These are phyloP conservation scores for Empidonax traillii DNA, from an alignment of 2,113 vertebrate genomes.

Conservation along the genomic window DNA sequence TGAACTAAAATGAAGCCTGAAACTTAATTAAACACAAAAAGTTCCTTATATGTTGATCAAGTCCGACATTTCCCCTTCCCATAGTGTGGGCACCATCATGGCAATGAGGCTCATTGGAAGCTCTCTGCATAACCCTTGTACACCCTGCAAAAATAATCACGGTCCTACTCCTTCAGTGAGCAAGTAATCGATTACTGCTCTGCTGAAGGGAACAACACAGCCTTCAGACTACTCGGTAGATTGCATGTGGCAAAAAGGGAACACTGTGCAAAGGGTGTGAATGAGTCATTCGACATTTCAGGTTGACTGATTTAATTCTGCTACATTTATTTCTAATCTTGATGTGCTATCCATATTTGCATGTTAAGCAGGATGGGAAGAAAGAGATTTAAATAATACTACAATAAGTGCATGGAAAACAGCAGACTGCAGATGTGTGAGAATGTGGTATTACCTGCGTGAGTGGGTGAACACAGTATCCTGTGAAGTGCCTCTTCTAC, in stretches of 20 bases:
- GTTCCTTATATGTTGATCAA: not conserved
- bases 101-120: not conserved
- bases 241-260: slow-evolving; percentile 48
- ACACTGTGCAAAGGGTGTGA: slow-evolving; percentile 55
- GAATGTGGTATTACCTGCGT: not conserved
- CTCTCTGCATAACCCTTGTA: not conserved
- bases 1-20: not conserved
- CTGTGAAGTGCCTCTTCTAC: not conserved
- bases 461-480: not conserved
- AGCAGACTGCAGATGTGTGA: not conserved
- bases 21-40: not conserved
- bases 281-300: slow-evolving; percentile 77
- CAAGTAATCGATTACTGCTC: not conserved
- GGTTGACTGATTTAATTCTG: slow-evolving; percentile 71
- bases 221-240: slow-evolving; percentile 34
- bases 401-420: not conserved
- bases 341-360: slow-evolving; percentile 60
- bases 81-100: not conserved
- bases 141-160: not conserved
- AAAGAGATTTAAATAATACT: slow-evolving; percentile 15
- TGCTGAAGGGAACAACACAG: not conserved
- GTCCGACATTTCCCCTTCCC: not conserved
- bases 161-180: not conserved
- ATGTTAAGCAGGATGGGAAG: slow-evolving; percentile 32
- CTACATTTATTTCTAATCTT: slow-evolving; percentile 70